Evolutionary conservation across 1,140 invertebrate genomes (phyloP).

Genomic region (Eurosta solidaginis): DNA sequence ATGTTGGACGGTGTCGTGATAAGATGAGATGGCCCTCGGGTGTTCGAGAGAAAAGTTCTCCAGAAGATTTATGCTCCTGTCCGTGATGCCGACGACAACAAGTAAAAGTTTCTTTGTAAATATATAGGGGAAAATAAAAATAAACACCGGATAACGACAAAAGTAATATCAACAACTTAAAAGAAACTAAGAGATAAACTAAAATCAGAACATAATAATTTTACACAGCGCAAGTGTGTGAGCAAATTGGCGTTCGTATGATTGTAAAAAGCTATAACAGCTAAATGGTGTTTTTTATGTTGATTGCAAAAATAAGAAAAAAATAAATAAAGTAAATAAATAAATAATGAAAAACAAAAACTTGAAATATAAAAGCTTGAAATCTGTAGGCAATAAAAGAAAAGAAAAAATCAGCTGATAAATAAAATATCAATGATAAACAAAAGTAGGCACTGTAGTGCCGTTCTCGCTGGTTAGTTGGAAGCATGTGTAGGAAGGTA

Average conservation of each 20-base stretch:
- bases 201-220: not conserved
- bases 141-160: not conserved
- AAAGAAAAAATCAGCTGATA: too few species aligned
- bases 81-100: not conserved
- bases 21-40: too few species aligned
- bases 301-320: conserved; percentile 27
- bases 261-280: not conserved
- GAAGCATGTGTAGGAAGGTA: not conserved
- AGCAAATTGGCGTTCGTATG: not conserved
- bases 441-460: conserved; percentile 5
- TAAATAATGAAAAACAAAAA: not conserved
- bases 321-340: not conserved
- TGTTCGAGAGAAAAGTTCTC: too few species aligned
- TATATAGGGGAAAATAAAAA: not conserved
- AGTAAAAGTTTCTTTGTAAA: not conserved
- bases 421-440: not conserved
- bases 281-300: conserved; percentile 17
- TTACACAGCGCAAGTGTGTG: not conserved
- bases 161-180: not conserved
- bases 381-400: not conserved
- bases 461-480: not conserved
- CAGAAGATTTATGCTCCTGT: too few species aligned
- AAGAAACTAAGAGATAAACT: conserved; percentile 1
- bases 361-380: not conserved
- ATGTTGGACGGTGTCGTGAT: too few species aligned